Evolutionary conservation across 2,797 vertebrate species (phyloP), one percentile per base, ranked within the genome.

Genomic region (Kryptolebias ocellatus): DNA sequence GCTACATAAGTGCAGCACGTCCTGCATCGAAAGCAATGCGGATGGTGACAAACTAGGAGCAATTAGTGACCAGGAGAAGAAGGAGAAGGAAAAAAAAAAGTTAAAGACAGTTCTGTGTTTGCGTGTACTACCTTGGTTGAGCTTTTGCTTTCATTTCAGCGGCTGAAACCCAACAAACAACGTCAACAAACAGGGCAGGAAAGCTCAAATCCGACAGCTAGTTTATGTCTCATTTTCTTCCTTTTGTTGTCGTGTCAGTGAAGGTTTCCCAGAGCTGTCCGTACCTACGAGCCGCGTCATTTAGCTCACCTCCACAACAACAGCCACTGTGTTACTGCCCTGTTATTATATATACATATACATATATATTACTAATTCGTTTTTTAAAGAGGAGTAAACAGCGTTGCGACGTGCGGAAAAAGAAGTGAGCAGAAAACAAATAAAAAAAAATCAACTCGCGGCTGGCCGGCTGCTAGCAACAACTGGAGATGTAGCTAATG

Each of bases 401-500:
- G 7, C 47, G 12, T 1, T 53, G 11, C 62, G 44, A 51, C 68
- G 67, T 58, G n/a, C 63, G 20, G 20, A 24, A 24, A 53, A 42
- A 53, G 76, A 82, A 87, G 76, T 78, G 62, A 73, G 57, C 73
- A 56, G 59, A 24, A 24, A 24, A 24, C 20, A 24, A 24, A 24
- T 24, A 24, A 24, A 24, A 24, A 24, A 24, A 24, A 81, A 80
- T 76, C 50, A 81, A 84, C 75, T 88, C 76, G 69, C 64, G 53
- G 72, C 85, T 89, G 87, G 87, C 87, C 85, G 81, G 81, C 11
- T 14, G 11, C 77, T 90, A 89, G 86, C 89, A 81, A 82, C 79
- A 82, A 84, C 84, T 83, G 84, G 77, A 81, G 72, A 72, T 80
- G 72, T 76, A 69, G 91, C 91, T 91, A 84, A 70, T 64, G 75